Conservation (phyloP, 2,113 vertebrate genomes). For the Blennius ocellaris region DNA sequence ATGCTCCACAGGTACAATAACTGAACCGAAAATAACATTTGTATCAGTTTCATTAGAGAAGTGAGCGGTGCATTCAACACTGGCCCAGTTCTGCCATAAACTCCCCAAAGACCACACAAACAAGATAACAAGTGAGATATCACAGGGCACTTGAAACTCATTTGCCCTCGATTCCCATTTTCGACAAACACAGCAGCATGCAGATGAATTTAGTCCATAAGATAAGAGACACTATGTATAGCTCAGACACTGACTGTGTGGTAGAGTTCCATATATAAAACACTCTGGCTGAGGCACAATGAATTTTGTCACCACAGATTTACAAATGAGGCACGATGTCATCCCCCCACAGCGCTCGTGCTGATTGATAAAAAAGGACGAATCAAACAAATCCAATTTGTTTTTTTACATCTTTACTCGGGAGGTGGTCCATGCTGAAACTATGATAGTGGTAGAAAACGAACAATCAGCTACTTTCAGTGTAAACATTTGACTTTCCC, state of each 20-base stretch:
- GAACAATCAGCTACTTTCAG: background rate
- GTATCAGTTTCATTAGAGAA: constrained; percentile 62
- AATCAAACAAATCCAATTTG: background rate
- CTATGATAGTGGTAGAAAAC: background rate
- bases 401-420: background rate
- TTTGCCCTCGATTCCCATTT: constrained; percentile 62
- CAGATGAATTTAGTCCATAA: constrained; percentile 67
- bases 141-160: constrained; percentile 50
- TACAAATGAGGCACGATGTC: constrained; percentile 3
- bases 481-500: background rate
- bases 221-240: constrained; percentile 57
- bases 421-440: background rate
- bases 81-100: constrained; percentile 76
- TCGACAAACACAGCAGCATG: constrained; percentile 47
- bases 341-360: background rate
- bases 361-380: background rate
- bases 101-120: constrained; percentile 74
- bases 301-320: constrained; percentile 20
- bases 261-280: constrained; percentile 35
- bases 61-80: constrained; percentile 52
- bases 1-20: constrained; percentile 50
- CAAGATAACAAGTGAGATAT: constrained; percentile 65
- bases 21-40: constrained; percentile 67
- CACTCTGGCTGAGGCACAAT: constrained; percentile 1
- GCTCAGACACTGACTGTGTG: constrained; percentile 31